Evolutionary conservation across 2,113 vertebrate species (phyloP).

Genomic region (Cinclus mexicanus): DNA sequence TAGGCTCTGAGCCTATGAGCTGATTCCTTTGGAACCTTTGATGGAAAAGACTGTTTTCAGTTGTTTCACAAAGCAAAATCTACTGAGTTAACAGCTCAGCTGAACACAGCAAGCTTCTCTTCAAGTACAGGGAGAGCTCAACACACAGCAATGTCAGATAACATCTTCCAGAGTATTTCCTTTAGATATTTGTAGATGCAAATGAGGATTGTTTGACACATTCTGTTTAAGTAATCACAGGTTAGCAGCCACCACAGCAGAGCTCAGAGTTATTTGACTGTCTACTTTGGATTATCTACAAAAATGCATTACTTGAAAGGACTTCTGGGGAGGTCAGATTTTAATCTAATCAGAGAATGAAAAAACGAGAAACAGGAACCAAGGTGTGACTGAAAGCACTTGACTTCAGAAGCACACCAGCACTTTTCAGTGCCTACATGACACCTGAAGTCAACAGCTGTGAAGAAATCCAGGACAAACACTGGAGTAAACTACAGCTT

Average conservation of each 20-base stretch:
- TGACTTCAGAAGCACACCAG: background rate
- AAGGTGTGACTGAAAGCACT: background rate
- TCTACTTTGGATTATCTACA: background rate
- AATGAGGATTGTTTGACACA: constrained; percentile 1
- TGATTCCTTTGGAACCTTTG: background rate
- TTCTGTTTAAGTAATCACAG: background rate
- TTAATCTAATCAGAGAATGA: background rate
- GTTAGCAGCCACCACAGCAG: background rate
- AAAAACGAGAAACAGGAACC: background rate
- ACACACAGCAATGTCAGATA: background rate
- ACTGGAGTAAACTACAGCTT: background rate
- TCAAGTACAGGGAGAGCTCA: background rate
- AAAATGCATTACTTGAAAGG: background rate
- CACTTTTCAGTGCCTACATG: background rate
- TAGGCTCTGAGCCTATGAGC: background rate
- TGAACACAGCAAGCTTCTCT: background rate
- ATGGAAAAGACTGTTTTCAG: background rate
- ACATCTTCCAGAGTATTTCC: background rate
- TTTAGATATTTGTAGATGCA: background rate
- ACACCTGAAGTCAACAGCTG: background rate
- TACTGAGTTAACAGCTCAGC: background rate
- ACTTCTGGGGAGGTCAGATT: background rate
- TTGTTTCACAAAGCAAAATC: background rate
- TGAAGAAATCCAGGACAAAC: background rate
- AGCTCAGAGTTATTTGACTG: background rate